Evolutionary conservation across 2,797 vertebrate genomes (phyloP), one percentile per base, ranked within the genome.

Genomic region (Rhinatrema bivittatum): DNA sequence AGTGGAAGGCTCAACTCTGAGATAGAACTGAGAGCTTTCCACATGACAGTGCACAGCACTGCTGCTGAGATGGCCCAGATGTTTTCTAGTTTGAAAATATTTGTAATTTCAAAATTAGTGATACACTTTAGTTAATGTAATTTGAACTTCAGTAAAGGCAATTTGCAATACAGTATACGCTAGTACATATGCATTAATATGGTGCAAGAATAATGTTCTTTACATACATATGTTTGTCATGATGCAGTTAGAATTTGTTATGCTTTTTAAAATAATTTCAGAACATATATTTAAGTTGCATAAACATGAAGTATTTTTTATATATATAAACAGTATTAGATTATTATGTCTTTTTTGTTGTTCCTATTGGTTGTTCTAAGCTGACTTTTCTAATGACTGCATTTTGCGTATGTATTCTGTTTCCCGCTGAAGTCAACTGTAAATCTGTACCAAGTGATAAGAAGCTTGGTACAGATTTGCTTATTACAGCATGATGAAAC

Each of bases 321-420:
- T 82, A 68, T 85, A 76, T 81, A 82, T 74, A 81, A 78, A 85
- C 85, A 86, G 86, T 89, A 85, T 89, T 89, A 87, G 73, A 76
- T 72, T 56, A 22, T 20, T 42, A 44, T 49, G 59, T 48, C 18
- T 8, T 36, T 32, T 16, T n/a, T 34, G 57, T 44, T 57, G 38
- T 60, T 68, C 50, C 21, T 57, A 57, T 65, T 50, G 42, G 39
- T 60, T 63, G 42, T 41, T 63, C 24, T 25, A 18, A 37, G 37
- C 31, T 20, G 26, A 46, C 20, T 62, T 55, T 53, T 10, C 39
- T 45, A 29, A 24, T 28, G 20, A 42, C 42, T 59, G 40, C 33
- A 32, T n/a, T 36, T 53, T 36, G 43, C 7, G 9, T 33, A 4
- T 41, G 24, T 34, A 50, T 36, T 27, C 39, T 48, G 20, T 42